Base-by-base conservation (phyloP, 2,113 vertebrate species). In the Notothenia coriiceps region DNA sequence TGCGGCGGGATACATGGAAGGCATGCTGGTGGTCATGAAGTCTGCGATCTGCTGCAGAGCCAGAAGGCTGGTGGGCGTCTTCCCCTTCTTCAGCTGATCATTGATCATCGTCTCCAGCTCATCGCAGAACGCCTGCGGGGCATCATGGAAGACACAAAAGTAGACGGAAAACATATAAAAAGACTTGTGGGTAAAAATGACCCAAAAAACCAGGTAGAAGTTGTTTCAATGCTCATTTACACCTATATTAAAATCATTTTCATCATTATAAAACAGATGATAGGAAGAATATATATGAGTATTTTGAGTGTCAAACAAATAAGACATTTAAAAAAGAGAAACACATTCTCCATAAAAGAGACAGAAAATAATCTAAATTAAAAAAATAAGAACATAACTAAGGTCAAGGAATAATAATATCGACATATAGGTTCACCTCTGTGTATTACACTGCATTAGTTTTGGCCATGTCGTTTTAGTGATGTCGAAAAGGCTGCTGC, bases 21-120 rank as follows among this genome's bases (percentile, higher is more conserved):
- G 98, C 18, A 97, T 96, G 1, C 95, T 98, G 0, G 97, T 95
- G 15, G 97, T 98, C 98, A 99, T 99, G 86, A 98, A 99, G 86
- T 99, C 98, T 0, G 98, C 98, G 44, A 99, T 99, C 96, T 99
- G 98, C 93, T 99, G 98, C 46, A 99, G 84, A 0, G 98, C 98
- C 94, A 99, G 71, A 49, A 99, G 93, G 81, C 98, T 98, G 0
- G 98, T 97, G 15, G 98, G 98, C 6, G 96, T 99, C 93, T 99
- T 99, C 78, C 98, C 98, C 91, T 99, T 99, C 93, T 98, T 98
- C 79, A 99, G 95, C 70, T 99, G 98, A 9, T 99, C 98, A 91
- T 99, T 97, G 83, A 99, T 99, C 97, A 99, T 98, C 0, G 98
- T 97, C 76, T 99, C 98, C 94, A 99, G 62, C 83, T 99, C 98